These are phyloP conservation scores for Parapsyche elsis DNA, from an alignment of 1,140 invertebrate species.

Conservation along the genomic window DNA sequence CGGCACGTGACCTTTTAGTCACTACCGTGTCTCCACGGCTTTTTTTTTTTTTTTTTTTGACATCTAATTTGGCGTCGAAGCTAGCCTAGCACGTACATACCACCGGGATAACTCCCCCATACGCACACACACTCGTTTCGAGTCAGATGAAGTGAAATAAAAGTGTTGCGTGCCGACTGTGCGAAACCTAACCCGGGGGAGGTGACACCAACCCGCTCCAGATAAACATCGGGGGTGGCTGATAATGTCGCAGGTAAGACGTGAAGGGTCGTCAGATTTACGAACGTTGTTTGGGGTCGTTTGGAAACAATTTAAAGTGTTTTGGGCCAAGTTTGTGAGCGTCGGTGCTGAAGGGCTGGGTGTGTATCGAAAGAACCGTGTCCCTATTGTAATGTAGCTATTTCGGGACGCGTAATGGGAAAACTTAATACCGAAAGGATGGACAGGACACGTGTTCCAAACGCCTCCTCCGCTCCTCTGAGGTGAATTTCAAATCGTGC, in stretches of 20 bases:
- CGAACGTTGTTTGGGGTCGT: too few relatives aligned
- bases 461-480: background rate
- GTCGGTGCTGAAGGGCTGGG: background rate
- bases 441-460: background rate
- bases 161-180: slow-evolving; percentile 29
- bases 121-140: background rate
- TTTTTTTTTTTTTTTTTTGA: slow-evolving; percentile 13
- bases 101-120: background rate
- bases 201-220: background rate
- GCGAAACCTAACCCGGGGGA: background rate
- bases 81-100: slow-evolving; percentile 8
- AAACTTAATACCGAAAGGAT: background rate
- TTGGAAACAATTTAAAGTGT: too few relatives aligned
- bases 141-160: slow-evolving; percentile 33
- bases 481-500: background rate
- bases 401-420: background rate
- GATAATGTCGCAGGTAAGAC: background rate
- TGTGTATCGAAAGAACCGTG: background rate
- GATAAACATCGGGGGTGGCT: background rate
- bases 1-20: slow-evolving; percentile 39
- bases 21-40: background rate
- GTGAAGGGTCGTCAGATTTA: too few relatives aligned
- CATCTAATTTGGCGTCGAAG: slow-evolving; percentile 40
- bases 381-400: background rate
- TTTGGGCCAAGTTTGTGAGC: too few relatives aligned